phyloP scores from a whole-genome alignment of 2,888 invertebrate species.

The Eumacrocentrus americanus region DNA sequence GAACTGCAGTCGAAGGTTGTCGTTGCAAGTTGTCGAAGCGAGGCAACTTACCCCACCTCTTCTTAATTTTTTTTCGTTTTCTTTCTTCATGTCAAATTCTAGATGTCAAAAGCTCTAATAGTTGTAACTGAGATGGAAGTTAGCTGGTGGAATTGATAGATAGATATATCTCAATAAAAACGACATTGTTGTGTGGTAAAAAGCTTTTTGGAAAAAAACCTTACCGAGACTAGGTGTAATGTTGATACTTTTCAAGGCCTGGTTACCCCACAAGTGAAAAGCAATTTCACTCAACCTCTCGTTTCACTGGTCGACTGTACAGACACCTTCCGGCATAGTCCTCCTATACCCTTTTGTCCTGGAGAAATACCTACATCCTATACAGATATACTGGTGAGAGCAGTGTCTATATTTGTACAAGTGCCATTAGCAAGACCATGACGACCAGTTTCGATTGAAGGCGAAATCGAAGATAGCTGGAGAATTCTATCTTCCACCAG shows the following conservation, averaged over 20 bases:
- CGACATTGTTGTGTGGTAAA: no score
- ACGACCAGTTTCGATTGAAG: constrained; percentile 7
- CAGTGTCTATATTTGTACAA: constrained; percentile 39
- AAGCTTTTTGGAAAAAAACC: no score
- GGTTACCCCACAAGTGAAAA: not conserved
- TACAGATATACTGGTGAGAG: constrained; percentile 23
- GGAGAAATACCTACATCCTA: constrained; percentile 31
- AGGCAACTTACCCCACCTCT: not conserved
- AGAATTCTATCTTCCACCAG: not conserved
- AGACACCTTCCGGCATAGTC: not conserved
- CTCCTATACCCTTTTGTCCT: not conserved
- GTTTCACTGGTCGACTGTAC: not conserved
- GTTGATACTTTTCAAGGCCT: no score
- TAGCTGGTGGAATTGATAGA: no score
- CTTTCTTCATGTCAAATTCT: not conserved
- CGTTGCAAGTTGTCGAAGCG: not conserved
- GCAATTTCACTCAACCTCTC: not conserved
- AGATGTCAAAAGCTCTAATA: no score
- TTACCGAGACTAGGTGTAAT: no score
- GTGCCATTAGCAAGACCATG: constrained; percentile 29
- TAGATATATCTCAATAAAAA: no score
- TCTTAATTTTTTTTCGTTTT: not conserved
- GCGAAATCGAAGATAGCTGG: constrained; percentile 23
- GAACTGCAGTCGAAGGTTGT: constrained; percentile 8
- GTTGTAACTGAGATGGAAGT: no score